Conservation (phyloP, 92 coral and sea anemone genomes). For the Epizoanthus ramosus region DNA sequence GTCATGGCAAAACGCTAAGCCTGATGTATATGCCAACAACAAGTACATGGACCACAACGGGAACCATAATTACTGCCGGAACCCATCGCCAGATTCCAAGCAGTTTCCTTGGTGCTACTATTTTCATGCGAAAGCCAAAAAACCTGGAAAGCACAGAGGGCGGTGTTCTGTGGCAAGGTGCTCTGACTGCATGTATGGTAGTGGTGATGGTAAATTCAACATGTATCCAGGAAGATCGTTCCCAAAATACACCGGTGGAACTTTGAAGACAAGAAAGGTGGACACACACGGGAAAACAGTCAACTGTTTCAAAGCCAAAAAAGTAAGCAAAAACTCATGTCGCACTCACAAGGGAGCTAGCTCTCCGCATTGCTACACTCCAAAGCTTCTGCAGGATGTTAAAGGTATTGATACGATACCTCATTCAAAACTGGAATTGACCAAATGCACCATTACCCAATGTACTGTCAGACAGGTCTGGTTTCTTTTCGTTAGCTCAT, state of each 20-base stretch:
- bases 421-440: constrained; percentile 62
- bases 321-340: constrained; percentile 59
- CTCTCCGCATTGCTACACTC: constrained; percentile 67
- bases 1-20: constrained; percentile 35
- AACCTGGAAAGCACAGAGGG: constrained; percentile 29
- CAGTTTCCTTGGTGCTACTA: constrained; percentile 80
- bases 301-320: constrained; percentile 56
- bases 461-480: constrained; percentile 95
- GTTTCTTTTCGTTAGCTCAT: constrained; percentile 81
- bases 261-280: constrained; percentile 48
- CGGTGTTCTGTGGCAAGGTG: constrained; percentile 77
- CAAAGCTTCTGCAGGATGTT: constrained; percentile 53
- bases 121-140: constrained; percentile 45
- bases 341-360: constrained; percentile 45
- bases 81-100: constrained; percentile 33
- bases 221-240: constrained; percentile 59
- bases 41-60: constrained; percentile 39
- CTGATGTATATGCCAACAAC: not conserved
- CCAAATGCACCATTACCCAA: constrained; percentile 76
- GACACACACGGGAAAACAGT: constrained; percentile 47
- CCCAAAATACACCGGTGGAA: constrained; percentile 78
- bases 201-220: constrained; percentile 71
- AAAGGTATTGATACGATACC: constrained; percentile 37
- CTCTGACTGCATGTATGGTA: constrained; percentile 89
- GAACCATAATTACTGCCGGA: constrained; percentile 61